A percentile compares a stretch with the other conserved stretches of the same genome.
Evolutionary conservation across 2,888 invertebrate species (phyloP).

Genomic region (Oasisia sp.): DNA sequence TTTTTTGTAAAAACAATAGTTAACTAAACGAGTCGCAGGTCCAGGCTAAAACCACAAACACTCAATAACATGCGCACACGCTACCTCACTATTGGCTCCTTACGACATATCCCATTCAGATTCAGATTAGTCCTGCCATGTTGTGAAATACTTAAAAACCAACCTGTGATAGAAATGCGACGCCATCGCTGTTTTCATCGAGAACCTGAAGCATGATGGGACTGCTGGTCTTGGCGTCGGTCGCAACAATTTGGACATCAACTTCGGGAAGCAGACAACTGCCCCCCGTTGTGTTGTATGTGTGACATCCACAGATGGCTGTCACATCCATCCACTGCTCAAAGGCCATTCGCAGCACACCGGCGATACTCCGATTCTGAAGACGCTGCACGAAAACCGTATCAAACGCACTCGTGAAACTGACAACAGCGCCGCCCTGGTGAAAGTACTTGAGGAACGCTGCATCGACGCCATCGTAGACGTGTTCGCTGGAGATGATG

Average conservation of each 20-base stretch:
- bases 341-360: slow-evolving; percentile 46
- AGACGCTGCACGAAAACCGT: slow-evolving; percentile 33
- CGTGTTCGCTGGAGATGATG: slow-evolving; percentile 51
- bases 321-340: slow-evolving; percentile 45
- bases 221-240: slow-evolving; percentile 29
- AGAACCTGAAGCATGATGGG: slow-evolving; percentile 39
- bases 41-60: no score
- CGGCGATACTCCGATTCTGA: slow-evolving; percentile 34
- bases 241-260: slow-evolving; percentile 34
- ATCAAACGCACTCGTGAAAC: slow-evolving; percentile 41
- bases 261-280: slow-evolving; percentile 32
- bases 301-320: slow-evolving; percentile 47
- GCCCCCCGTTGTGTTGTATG: slow-evolving; percentile 39
- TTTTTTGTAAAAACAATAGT: no score
- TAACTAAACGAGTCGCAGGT: no score
- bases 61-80: no score
- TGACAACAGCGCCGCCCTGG: slow-evolving; percentile 44
- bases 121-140: background rate
- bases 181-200: slow-evolving; percentile 37
- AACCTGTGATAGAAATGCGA: slow-evolving; percentile 43
- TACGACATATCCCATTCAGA: no score
- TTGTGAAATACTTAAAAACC: background rate
- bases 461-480: slow-evolving; percentile 49
- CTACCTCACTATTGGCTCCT: no score
- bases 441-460: slow-evolving; percentile 51